These are phyloP conservation scores for Montipora sp. DNA, from an alignment of 64 coral and sea anemone species.

Conservation along the genomic window DNA sequence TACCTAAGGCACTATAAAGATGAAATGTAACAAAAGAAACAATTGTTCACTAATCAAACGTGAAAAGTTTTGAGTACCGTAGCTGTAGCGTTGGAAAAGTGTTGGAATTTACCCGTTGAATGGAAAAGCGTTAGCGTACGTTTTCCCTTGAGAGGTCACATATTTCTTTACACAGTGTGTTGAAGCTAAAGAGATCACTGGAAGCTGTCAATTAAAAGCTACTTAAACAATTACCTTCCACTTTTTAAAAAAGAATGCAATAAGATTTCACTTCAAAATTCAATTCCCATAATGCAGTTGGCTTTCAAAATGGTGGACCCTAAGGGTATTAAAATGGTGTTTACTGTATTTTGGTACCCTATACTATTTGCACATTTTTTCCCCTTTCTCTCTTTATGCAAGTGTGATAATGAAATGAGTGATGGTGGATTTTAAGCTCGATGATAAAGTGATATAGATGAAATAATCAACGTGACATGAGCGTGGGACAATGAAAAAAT, in stretches of 20 bases:
- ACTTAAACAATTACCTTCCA: neutral
- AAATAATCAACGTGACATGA: neutral
- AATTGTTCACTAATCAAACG: too few relatives aligned
- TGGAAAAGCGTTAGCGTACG: too few relatives aligned
- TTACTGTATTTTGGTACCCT: neutral
- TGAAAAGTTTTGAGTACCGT: too few relatives aligned
- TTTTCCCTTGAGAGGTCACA: too few relatives aligned
- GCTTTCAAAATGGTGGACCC: neutral
- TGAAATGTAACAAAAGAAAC: too few relatives aligned
- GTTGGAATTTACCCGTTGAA: too few relatives aligned
- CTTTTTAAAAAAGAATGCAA: neutral
- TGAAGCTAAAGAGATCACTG: neutral
- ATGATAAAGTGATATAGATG: neutral
- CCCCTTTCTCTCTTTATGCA: neutral
- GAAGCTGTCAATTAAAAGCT: neutral
- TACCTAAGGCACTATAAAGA: too few relatives aligned
- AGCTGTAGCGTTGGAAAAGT: too few relatives aligned
- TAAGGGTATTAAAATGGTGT: neutral
- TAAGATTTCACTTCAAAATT: neutral
- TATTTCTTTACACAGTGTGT: too few relatives aligned
- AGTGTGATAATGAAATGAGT: neutral
- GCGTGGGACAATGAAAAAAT: too few relatives aligned
- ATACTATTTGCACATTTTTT: neutral
- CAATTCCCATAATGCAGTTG: neutral
- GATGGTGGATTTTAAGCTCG: neutral